Evolutionary conservation across 2,113 vertebrate genomes (phyloP).

Genomic region (Dasyprocta punctata): DNA sequence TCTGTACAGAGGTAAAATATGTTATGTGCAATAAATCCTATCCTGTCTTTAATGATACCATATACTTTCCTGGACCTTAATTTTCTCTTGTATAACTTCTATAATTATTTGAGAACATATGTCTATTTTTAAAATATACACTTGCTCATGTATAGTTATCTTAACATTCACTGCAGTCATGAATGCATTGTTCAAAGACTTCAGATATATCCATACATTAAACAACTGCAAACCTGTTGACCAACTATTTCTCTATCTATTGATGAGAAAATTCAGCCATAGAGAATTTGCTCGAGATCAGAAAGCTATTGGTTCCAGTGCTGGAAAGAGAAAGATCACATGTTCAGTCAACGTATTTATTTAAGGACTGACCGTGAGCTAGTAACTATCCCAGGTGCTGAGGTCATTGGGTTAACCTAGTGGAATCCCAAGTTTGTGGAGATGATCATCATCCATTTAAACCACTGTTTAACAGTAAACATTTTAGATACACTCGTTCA

Average conservation of each 20-base stretch:
- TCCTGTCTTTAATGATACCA: neutral
- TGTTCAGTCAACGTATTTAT: neutral
- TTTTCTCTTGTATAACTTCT: neutral
- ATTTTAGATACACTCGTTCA: neutral
- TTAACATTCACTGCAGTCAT: neutral
- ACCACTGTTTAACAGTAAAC: neutral
- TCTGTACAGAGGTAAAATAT: neutral
- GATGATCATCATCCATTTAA: neutral
- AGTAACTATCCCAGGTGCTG: neutral
- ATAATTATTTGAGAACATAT: neutral
- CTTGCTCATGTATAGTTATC: neutral
- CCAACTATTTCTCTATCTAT: neutral
- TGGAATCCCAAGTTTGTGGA: neutral
- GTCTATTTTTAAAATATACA: neutral
- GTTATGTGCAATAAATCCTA: neutral
- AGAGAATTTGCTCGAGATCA: neutral
- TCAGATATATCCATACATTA: neutral
- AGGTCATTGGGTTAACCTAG: neutral
- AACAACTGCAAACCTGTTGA: neutral
- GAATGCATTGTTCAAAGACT: neutral
- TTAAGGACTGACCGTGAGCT: neutral
- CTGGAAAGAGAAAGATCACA: neutral
- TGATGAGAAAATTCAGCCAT: neutral
- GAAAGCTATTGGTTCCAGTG: neutral
- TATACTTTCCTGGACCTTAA: neutral